Percentiles rank a stretch among this genome's conserved stretches.
Evolutionary conservation across 2,888 invertebrate genomes (phyloP).

Genomic region (Orthosia gracilis): DNA sequence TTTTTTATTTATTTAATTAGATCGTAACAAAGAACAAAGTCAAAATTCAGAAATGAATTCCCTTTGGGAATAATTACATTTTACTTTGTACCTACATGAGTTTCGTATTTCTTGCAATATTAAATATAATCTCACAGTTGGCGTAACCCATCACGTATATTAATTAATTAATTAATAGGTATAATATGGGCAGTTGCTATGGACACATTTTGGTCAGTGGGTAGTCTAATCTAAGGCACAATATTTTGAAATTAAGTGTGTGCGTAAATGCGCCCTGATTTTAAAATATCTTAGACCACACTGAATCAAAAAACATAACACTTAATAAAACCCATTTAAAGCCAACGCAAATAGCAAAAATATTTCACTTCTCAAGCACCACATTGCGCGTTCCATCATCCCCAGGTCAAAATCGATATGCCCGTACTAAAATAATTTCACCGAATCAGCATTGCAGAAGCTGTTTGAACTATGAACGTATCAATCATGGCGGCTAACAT

Average conservation of each 20-base stretch:
- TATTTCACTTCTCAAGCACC: background rate
- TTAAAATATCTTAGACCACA: background rate
- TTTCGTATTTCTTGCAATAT: too few species aligned
- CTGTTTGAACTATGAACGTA: slow-evolving; percentile 53
- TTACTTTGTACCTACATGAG: too few species aligned
- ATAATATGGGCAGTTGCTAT: too few species aligned
- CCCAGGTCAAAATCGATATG: background rate
- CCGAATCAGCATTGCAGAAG: slow-evolving; percentile 30
- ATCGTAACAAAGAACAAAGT: background rate
- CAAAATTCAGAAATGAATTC: background rate
- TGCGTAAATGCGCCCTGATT: background rate
- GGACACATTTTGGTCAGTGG: too few species aligned
- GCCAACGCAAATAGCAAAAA: background rate
- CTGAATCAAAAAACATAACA: background rate
- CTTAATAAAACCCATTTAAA: background rate
- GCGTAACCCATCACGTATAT: too few species aligned
- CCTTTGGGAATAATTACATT: background rate
- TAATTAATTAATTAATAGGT: too few species aligned
- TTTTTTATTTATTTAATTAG: slow-evolving; percentile 36
- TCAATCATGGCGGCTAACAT: slow-evolving; percentile 73
- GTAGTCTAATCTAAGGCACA: background rate
- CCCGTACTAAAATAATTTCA: slow-evolving; percentile 35
- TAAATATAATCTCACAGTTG: too few species aligned
- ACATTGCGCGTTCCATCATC: slow-evolving; percentile 18
- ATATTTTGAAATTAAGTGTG: background rate